A percentile compares a stretch with the other conserved stretches of the same genome.
phyloP scores from a whole-genome alignment of 64 coral and sea anemone species.

The Cladopsammia gracilis region DNA sequence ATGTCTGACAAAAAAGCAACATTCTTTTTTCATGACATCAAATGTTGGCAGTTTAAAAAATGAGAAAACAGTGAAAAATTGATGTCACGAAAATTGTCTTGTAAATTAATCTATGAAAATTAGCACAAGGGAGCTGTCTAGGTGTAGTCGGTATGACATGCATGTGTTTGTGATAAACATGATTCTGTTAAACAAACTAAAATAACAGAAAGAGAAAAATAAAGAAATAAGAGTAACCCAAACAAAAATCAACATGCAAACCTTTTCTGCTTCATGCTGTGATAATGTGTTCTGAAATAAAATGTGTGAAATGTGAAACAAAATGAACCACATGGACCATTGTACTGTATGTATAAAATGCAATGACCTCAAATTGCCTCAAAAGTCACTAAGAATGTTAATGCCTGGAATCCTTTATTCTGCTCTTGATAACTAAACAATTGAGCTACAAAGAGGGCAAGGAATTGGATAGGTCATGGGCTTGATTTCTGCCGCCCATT shows the following conservation, averaged over 20 bases:
- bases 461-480: too few species aligned
- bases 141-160: neutral
- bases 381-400: too few species aligned
- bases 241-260: constrained; percentile 42
- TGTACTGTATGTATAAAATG: neutral
- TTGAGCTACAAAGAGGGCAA: too few species aligned
- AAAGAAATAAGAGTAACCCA: neutral
- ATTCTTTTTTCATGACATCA: too few species aligned
- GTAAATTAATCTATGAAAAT: too few species aligned
- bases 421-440: too few species aligned
- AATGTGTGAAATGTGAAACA: constrained; percentile 24
- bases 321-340: neutral
- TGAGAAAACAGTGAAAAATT: neutral
- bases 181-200: neutral
- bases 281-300: constrained; percentile 69
- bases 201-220: neutral
- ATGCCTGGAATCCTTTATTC: too few species aligned
- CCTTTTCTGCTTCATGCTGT: constrained; percentile 70
- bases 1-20: too few species aligned
- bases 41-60: too few species aligned
- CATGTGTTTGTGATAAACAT: neutral
- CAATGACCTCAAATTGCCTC: too few species aligned
- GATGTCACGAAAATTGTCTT: too few species aligned
- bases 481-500: too few species aligned
- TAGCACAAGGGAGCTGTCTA: neutral